Evolutionary conservation across 1,140 invertebrate genomes (phyloP), one percentile per base, ranked within the genome.

Genomic region (Leptoteleia sp.): DNA sequence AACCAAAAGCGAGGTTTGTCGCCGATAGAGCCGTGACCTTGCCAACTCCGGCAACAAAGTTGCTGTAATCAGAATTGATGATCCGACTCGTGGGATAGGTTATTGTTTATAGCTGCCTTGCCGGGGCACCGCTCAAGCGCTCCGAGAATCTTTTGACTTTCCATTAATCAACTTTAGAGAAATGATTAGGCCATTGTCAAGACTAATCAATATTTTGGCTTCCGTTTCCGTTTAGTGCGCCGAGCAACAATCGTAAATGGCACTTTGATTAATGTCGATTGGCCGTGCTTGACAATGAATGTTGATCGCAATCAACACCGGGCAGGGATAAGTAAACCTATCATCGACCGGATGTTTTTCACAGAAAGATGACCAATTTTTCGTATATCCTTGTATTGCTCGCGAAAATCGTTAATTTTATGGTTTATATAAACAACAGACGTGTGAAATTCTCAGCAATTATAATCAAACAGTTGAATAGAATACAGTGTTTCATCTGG

Each of bases 141-240:
- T 12, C 25, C 50, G 38, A 57, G 57, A 61, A 50, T 3, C 22
- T 25, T 75, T 37, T 11, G n/a, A 7, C 42, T 71, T 68, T 76
- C 42, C 62, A 76, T 80, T 72, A 80, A 80, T 80, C 78, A 76
- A 62, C n/a, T 35, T 37, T 47, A 27, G 45, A 48, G 42, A 45
- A 57, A 72, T 76, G 61, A 76, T 80, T 76, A 76, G 62, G 9
- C 59, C 33, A 52, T 43, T 64, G 76, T 71, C 67, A 67, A 13
- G 33, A 37, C 29, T 71, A 48, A 76, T 76, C 78, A 80, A 76
- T 76, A 76, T 76, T 76, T 72, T 72, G 72, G 67, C 78, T 80
- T 68, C 78, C 62, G 68, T 73, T 80, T 67, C 65, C 50, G 62
- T 43, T 62, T 8, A 13, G 31, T 45, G 55, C 55, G 35, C 38